These are phyloP conservation scores for Ramphastos sulfuratus DNA, from an alignment of 2,113 vertebrate species.

Conservation along the genomic window DNA sequence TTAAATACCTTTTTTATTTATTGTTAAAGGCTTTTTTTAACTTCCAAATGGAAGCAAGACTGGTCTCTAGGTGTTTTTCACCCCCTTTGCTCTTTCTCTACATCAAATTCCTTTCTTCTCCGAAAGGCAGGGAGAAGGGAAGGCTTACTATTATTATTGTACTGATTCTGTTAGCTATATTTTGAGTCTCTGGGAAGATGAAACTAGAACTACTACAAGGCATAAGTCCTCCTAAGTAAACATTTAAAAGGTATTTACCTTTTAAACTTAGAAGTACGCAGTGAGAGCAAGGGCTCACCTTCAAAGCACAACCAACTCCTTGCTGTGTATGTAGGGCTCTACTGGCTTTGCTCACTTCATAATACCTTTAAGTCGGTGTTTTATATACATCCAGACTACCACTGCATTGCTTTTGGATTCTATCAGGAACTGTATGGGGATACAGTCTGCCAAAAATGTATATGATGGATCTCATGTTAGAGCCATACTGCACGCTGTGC, in stretches of 20 bases:
- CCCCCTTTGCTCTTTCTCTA: no score
- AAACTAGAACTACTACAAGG: no score
- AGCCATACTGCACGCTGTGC: conserved; percentile 1
- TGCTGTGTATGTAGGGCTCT: background rate
- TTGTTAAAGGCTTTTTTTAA: no score
- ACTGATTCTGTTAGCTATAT: no score
- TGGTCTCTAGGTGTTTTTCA: no score
- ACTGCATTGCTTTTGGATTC: conserved; percentile 5
- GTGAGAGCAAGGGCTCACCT: background rate
- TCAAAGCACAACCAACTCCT: background rate
- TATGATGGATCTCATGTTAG: conserved; percentile 32
- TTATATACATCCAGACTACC: background rate
- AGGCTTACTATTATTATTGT: no score
- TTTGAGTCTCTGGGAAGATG: no score
- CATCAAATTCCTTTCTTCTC: no score
- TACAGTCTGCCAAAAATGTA: conserved; percentile 38
- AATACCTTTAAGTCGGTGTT: background rate
- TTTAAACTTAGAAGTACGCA: background rate
- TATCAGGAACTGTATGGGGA: background rate
- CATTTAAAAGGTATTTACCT: background rate
- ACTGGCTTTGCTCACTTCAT: background rate
- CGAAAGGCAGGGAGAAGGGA: no score
- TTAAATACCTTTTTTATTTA: no score
- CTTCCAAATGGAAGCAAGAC: no score
- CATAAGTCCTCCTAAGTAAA: background rate